A percentile compares a stretch with the other conserved stretches of the same genome.
These are phyloP conservation scores for Nasonia longicornis DNA, from an alignment of 1,140 invertebrate species.

Conservation along the genomic window DNA sequence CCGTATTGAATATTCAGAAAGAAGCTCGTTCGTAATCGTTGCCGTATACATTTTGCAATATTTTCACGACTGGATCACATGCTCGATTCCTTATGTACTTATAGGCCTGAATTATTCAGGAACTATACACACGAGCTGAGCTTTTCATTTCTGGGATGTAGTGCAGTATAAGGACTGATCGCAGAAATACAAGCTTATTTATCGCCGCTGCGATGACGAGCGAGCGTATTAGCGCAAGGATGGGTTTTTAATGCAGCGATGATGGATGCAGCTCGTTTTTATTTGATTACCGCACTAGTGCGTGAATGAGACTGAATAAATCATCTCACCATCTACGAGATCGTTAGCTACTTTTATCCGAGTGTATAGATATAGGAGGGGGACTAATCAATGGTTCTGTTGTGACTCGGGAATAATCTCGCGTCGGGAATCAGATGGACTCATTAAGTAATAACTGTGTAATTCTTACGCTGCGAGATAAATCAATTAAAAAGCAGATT, in stretches of 20 bases:
- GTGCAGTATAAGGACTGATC: background rate
- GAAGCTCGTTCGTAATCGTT: conserved; percentile 33
- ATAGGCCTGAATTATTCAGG: background rate
- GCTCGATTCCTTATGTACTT: too few relatives aligned
- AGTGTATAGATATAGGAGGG: too few relatives aligned
- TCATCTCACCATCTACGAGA: background rate
- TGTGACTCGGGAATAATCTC: background rate
- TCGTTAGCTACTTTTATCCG: background rate
- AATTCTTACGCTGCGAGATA: background rate
- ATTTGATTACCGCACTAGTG: background rate
- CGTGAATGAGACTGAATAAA: background rate
- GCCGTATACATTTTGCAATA: conserved; percentile 32
- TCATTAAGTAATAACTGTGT: background rate
- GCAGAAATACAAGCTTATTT: background rate
- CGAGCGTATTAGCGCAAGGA: background rate
- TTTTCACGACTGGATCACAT: conserved; percentile 2
- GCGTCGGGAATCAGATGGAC: background rate
- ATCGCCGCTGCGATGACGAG: background rate
- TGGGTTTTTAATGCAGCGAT: background rate
- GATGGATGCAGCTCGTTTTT: background rate
- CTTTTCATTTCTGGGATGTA: background rate
- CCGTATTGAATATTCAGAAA: conserved; percentile 42
- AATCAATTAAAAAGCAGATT: conserved; percentile 8
- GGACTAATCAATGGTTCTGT: background rate
- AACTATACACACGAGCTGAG: background rate